These are phyloP conservation scores for Epinotia demarniana DNA, from an alignment of 2,888 invertebrate genomes.

Conservation along the genomic window DNA sequence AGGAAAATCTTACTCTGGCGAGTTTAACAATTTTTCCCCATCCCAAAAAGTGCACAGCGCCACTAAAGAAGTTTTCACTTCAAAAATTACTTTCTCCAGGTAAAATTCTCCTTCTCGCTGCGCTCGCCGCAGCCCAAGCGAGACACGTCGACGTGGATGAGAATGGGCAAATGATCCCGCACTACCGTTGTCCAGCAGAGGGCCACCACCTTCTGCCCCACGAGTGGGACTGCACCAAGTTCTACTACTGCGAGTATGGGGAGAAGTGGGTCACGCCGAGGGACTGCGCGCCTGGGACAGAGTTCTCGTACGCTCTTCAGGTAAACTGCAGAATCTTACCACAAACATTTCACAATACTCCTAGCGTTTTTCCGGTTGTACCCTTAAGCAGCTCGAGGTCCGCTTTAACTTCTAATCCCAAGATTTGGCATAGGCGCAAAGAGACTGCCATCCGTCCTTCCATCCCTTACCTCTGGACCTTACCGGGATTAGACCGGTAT, in stretches of 20 bases:
- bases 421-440: too few species aligned
- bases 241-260: constrained; percentile 75
- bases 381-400: too few species aligned
- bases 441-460: too few species aligned
- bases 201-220: constrained; percentile 67
- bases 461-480: too few species aligned
- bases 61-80: too few species aligned
- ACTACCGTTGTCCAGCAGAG: constrained; percentile 86
- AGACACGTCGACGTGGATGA: constrained; percentile 45
- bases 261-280: constrained; percentile 54
- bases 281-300: constrained; percentile 64
- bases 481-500: too few species aligned
- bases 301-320: constrained; percentile 62
- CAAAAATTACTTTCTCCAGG: constrained; percentile 50
- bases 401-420: too few species aligned
- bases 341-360: too few species aligned
- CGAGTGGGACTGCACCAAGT: constrained; percentile 71
- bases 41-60: too few species aligned
- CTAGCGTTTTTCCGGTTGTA: too few species aligned
- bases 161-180: constrained; percentile 83
- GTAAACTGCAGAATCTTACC: constrained; percentile 50
- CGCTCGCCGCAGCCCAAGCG: constrained; percentile 53
- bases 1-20: too few species aligned
- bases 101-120: constrained; percentile 55
- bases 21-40: too few species aligned